Base-by-base conservation (phyloP, 2,113 vertebrate species). In the Xiphias gladius region DNA sequence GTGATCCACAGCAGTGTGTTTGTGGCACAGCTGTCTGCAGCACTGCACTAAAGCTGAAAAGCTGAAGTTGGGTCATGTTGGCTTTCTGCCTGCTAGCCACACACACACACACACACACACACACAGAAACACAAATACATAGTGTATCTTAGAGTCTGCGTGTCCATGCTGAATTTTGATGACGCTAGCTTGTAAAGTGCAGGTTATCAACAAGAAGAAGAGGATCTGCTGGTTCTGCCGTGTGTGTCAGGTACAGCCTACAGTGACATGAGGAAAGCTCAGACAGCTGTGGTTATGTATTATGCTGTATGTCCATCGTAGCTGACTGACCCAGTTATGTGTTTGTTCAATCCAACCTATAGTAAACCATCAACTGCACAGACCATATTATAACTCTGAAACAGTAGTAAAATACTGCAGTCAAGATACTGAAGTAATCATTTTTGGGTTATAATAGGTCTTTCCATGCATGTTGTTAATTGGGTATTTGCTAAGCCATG, bases 11-110 rank as follows among this genome's bases (percentile, higher is more conserved):
- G 85, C 87, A 84, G 80, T 72, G 88, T 66, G 88, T 90, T 92
- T 86, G 93, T 89, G 80, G 82, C 90, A 91, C 93, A 93, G 90
- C 93, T 93, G 93, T 91, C 91, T 90, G 66, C 88, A 85, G 83
- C 62, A 32, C 84, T 79, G 89, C 85, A 84, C 89, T 90, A 87
- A 90, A 89, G 89, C 90, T 87, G 88, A 87, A 91, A 89, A 94
- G 88, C 91, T 79, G 79, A 90, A 79, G 90, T 87, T 79, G 84
- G 92, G 83, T 93, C 89, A 93, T 61, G 80, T 79, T 84, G 86
- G 83, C 88, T 79, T 61, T 84, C 69, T 88, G 85, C 86, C 91
- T 76, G 85, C 48, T 82, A 84, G 86, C 79, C 74, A 88, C 84
- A 74, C 61, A 70, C 19, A 28, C 39, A 77, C 72, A 76, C 30